phyloP scores from a whole-genome alignment of 2,113 vertebrate species.

The Astur gentilis region DNA sequence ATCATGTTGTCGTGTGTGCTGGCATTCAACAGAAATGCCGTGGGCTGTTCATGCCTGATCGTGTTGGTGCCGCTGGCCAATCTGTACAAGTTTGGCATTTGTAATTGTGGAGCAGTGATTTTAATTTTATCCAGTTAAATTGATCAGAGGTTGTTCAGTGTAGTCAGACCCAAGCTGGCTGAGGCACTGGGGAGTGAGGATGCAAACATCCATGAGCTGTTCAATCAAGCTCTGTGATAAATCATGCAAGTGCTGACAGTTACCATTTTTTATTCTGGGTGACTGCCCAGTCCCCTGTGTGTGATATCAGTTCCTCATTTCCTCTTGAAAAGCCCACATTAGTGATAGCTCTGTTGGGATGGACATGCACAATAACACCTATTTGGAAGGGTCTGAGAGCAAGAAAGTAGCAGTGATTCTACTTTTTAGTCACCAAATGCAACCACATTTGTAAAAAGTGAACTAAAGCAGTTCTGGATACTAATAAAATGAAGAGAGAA shows the following conservation, averaged over 20 bases:
- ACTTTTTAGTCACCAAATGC: neutral
- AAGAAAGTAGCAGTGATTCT: neutral
- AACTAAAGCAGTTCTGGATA: neutral
- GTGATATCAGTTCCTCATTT: neutral
- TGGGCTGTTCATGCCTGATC: neutral
- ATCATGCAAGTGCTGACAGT: neutral
- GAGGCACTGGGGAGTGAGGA: neutral
- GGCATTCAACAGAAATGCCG: accelerated
- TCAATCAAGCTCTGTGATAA: neutral
- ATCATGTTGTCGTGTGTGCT: neutral
- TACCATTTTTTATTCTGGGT: neutral
- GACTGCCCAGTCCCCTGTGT: neutral
- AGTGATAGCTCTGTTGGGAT: neutral
- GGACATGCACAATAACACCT: accelerated
- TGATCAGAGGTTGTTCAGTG: neutral
- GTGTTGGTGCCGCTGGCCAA: accelerated
- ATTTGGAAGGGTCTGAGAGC: neutral
- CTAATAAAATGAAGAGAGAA: neutral
- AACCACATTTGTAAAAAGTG: neutral
- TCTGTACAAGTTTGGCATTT: neutral
- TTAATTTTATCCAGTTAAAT: neutral
- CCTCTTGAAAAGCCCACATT: neutral
- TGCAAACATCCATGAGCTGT: neutral
- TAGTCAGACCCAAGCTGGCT: neutral
- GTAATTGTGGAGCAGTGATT: neutral